phyloP scores from a whole-genome alignment of 2,113 vertebrate species.

The Ictalurus furcatus region DNA sequence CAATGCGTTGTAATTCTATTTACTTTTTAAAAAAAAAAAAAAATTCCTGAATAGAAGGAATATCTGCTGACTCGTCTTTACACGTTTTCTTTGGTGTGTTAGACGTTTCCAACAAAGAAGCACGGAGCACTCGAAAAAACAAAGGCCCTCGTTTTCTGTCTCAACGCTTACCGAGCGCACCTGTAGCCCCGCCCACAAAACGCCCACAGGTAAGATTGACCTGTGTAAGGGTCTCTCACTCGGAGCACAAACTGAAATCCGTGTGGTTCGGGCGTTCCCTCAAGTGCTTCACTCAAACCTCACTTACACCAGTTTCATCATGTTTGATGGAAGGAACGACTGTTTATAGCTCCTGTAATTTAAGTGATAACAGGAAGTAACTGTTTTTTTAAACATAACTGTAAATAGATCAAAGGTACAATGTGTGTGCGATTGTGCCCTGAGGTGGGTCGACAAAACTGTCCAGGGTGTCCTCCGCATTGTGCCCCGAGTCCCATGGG shows the following conservation, averaged over 20 bases:
- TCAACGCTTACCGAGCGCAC: conserved; percentile 46
- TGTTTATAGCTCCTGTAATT: too few species aligned
- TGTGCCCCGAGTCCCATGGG: too few species aligned
- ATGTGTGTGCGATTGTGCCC: too few species aligned
- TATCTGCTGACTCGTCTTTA: background rate
- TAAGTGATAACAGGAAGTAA: too few species aligned
- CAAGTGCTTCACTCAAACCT: background rate
- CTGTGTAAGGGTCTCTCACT: too few species aligned
- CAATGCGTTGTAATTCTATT: background rate
- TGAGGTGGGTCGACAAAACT: too few species aligned
- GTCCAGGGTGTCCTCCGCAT: too few species aligned
- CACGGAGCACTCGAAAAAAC: conserved; percentile 46
- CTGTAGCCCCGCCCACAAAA: conserved; percentile 32
- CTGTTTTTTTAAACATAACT: too few species aligned
- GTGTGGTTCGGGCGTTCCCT: background rate
- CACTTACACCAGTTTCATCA: background rate
- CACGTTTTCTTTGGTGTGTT: background rate
- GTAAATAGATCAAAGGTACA: too few species aligned
- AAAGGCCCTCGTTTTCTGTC: conserved; percentile 66
- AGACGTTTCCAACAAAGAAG: conserved; percentile 42
- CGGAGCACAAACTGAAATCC: background rate
- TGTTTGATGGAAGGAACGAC: too few species aligned
- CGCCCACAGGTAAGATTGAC: conserved; percentile 21
- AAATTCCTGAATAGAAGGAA: background rate
- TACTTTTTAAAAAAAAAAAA: too few species aligned